Percentiles rank a stretch among this genome's conserved stretches.
Evolutionary conservation across 2,113 vertebrate species (phyloP).

Genomic region (Centropristis striata): DNA sequence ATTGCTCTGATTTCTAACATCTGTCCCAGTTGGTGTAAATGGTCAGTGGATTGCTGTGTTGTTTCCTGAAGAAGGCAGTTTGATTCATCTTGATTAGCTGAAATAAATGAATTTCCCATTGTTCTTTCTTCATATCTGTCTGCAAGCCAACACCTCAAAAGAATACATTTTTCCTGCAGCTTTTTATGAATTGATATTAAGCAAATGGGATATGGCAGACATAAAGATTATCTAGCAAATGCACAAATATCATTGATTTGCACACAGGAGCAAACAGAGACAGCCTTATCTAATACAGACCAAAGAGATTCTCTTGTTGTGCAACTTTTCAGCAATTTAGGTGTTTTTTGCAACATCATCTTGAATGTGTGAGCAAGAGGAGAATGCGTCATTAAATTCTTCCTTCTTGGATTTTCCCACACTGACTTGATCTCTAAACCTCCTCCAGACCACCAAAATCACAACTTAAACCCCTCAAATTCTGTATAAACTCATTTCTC

Average conservation of each 20-base stretch:
- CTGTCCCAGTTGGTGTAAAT: not conserved
- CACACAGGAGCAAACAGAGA: not conserved
- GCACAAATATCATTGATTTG: no score
- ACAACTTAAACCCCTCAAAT: not conserved
- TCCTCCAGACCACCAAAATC: constrained; percentile 25
- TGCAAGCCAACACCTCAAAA: no score
- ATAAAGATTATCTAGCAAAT: no score
- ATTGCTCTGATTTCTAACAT: not conserved
- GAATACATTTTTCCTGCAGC: no score
- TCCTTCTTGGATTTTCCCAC: constrained; percentile 10
- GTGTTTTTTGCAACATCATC: not conserved
- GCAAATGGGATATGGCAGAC: no score
- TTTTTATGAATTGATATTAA: no score
- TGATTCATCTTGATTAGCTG: no score
- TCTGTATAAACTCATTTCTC: constrained; percentile 21
- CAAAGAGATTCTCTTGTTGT: not conserved
- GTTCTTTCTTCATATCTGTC: no score
- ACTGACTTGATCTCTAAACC: constrained; percentile 1
- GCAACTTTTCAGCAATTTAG: not conserved
- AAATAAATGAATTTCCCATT: no score
- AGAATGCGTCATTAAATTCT: constrained; percentile 7
- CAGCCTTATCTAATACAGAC: not conserved
- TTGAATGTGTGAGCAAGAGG: not conserved
- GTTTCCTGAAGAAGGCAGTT: no score
- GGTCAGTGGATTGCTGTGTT: not conserved